Conservation (phyloP, 2,113 vertebrate genomes). For the Platycercus adscitus region DNA sequence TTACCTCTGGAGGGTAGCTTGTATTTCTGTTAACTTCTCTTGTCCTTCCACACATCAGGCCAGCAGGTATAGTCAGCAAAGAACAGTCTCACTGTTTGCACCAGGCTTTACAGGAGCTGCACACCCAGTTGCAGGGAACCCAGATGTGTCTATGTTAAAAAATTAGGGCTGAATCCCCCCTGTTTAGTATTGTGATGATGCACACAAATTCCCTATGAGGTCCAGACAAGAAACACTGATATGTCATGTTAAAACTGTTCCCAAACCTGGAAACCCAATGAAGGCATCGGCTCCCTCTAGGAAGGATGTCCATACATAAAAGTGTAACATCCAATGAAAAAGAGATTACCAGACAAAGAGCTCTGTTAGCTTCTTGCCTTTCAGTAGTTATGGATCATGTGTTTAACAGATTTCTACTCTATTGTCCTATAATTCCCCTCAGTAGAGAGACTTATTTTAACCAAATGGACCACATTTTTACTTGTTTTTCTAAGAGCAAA, state of each 20-base stretch:
- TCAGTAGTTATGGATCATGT: background rate
- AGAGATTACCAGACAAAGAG: background rate
- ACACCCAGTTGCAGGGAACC: background rate
- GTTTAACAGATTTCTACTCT: slow-evolving; percentile 7
- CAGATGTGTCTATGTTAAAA: background rate
- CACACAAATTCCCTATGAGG: background rate
- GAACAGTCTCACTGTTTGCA: background rate
- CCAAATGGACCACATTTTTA: background rate
- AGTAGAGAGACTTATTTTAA: slow-evolving; percentile 4
- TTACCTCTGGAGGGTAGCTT: background rate
- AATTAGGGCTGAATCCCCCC: background rate
- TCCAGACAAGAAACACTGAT: background rate
- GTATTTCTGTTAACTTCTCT: background rate
- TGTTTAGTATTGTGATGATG: background rate
- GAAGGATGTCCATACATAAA: background rate
- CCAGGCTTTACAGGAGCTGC: background rate
- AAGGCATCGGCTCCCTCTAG: background rate
- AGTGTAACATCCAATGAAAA: background rate
- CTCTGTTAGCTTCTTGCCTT: background rate
- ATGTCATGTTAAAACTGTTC: background rate
- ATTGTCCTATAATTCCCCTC: background rate
- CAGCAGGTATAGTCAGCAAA: background rate
- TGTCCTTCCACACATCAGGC: background rate
- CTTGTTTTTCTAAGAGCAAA: slow-evolving; percentile 52
- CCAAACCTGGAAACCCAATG: background rate